Base-by-base conservation (phyloP, 2,888 invertebrate species). In the Tethea ocularis region DNA sequence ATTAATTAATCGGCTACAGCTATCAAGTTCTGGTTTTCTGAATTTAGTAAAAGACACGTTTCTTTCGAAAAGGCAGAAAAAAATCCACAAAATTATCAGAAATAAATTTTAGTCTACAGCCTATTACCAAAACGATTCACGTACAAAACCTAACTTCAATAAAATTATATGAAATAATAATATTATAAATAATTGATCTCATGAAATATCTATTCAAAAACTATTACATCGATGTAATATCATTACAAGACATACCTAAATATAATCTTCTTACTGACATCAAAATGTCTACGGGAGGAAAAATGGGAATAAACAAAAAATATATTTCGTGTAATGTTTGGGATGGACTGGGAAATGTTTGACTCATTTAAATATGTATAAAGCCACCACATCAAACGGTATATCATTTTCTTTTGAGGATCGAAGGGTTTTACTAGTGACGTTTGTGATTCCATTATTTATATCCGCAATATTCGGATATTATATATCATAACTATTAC, bases 291-390 rank as follows among this genome's bases (percentile, higher is more conserved):
- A 13, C 33, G 33, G 60, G 61, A 56, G 56, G 59, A 61, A 66
- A 64, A 62, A 58, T n/a, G 55, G 61, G 46, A 57, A 60, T 62
- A 72, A 69, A 76, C 66, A 71, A 70, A 20, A 74, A 63, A 22
- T 51, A 69, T 67, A 64, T 64, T 57, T 72, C 67, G 61, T 60
- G 65, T 60, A 63, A 69, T 68, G 62, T 59, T 60, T 52, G 62
- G 62, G 66, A 67, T 61, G 62, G 60, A 57, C 70, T 20, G 63
- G 67, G 63, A 72, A 72, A 78, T 76, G 80, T 78, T 71, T 71
- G 74, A 76, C 75, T 75, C 73, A 77, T 82, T 82, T 80, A 83
- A 83, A 83, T 83, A 82, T 79, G 82, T 82, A 82, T 77, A 77
- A 76, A 71, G 69, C 67, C 69, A 60, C 68, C 71, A 76, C 79